Evolutionary conservation across 2,113 vertebrate genomes (phyloP).

Genomic region (Takifugu bimaculatus): DNA sequence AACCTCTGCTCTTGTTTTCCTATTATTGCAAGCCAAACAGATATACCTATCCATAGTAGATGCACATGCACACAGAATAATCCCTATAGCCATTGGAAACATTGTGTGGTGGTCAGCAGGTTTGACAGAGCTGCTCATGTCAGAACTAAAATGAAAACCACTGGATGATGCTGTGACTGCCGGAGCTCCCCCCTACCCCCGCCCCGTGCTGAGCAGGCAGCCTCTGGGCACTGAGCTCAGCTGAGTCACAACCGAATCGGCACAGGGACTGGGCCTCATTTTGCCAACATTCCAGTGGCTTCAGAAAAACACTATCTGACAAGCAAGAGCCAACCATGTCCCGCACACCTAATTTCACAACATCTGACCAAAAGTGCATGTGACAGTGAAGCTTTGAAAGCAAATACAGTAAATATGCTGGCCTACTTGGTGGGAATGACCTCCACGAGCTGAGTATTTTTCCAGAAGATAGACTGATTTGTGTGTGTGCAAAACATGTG

Average conservation of each 20-base stretch:
- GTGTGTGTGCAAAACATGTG: too few relatives aligned
- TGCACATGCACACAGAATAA: constrained; percentile 1
- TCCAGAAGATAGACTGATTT: too few relatives aligned
- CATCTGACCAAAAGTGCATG: too few relatives aligned
- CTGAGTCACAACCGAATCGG: constrained; percentile 38
- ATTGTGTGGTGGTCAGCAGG: neutral
- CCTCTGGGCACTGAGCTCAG: constrained; percentile 26
- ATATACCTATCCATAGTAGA: too few relatives aligned
- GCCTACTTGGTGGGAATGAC: too few relatives aligned
- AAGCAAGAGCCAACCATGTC: neutral
- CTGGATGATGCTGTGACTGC: neutral
- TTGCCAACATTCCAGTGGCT: constrained; percentile 19
- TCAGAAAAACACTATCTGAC: constrained; percentile 31
- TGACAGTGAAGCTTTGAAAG: too few relatives aligned
- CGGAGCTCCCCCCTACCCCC: neutral
- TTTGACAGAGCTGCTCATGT: neutral
- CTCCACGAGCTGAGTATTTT: too few relatives aligned
- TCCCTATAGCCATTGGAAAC: too few relatives aligned
- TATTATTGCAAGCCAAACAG: too few relatives aligned
- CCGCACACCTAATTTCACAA: too few relatives aligned
- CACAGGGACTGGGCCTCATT: constrained; percentile 28
- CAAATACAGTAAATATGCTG: too few relatives aligned
- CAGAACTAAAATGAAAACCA: neutral
- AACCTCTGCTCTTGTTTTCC: too few relatives aligned
- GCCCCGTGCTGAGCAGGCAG: constrained; percentile 3